Percentiles rank a stretch among this genome's conserved stretches.
Conservation (phyloP, 2,888 invertebrate genomes). For the Lypha dubia region DNA sequence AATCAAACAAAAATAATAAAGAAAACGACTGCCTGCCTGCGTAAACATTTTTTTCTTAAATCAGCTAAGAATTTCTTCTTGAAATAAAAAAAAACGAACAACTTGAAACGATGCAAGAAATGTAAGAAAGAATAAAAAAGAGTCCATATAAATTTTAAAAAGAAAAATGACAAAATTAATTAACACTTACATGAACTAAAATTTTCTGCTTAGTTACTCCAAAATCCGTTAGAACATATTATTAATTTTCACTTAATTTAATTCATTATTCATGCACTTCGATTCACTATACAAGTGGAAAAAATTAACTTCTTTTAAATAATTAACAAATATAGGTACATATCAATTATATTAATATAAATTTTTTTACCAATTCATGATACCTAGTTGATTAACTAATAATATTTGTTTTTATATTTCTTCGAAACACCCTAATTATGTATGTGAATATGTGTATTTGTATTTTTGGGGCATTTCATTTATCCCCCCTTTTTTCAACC, state of each 20-base stretch:
- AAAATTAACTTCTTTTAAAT: neutral
- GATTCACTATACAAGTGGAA: neutral
- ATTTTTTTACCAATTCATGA: constrained; percentile 26
- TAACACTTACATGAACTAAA: constrained; percentile 47
- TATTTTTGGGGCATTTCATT: constrained; percentile 1
- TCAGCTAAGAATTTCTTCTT: constrained; percentile 21
- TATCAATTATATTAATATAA: neutral
- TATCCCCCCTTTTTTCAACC: constrained; percentile 27
- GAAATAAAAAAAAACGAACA: constrained; percentile 32
- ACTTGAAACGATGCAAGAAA: neutral
- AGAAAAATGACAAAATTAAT: neutral
- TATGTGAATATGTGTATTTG: neutral
- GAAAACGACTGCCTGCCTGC: constrained; percentile 51
- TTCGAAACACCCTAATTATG: neutral
- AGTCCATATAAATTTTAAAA: neutral
- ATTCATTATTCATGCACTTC: constrained; percentile 13
- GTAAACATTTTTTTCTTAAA: constrained; percentile 68
- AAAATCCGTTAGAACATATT: constrained; percentile 48
- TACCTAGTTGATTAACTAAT: constrained; percentile 5
- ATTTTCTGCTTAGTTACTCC: constrained; percentile 44
- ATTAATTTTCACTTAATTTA: constrained; percentile 20
- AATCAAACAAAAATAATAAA: constrained; percentile 47
- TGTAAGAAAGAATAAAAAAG: neutral
- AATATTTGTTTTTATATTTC: constrained; percentile 16
- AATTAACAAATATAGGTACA: neutral